These are phyloP conservation scores for Vanessa cardui DNA, from an alignment of 2,888 invertebrate species.

Conservation along the genomic window DNA sequence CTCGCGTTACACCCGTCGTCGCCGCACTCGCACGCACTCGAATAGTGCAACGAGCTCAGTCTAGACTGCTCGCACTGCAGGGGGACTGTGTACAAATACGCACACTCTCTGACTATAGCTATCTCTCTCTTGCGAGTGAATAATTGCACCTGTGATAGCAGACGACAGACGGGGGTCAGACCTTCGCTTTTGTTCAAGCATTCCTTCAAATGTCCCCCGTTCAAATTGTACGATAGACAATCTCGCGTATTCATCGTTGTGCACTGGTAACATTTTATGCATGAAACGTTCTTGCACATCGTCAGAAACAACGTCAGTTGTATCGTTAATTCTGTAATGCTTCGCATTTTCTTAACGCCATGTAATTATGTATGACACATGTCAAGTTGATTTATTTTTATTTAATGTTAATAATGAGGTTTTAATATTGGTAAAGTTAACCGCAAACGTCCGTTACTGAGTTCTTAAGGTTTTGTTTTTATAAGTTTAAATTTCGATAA, in stretches of 20 bases:
- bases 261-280: slow-evolving; percentile 72
- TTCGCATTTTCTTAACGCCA: slow-evolving; percentile 20
- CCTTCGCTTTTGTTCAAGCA: slow-evolving; percentile 47
- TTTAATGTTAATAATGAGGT: background rate
- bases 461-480: no score
- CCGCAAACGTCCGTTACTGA: no score
- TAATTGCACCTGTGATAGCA: slow-evolving; percentile 63
- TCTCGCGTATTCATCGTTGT: slow-evolving; percentile 51
- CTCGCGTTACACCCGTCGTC: slow-evolving; percentile 63
- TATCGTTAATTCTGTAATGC: slow-evolving; percentile 47
- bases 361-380: slow-evolving; percentile 11
- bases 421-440: background rate
- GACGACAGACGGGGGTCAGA: slow-evolving; percentile 58
- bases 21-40: slow-evolving; percentile 63
- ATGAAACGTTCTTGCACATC: slow-evolving; percentile 43
- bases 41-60: slow-evolving; percentile 65
- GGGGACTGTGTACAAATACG: slow-evolving; percentile 57
- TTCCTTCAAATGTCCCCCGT: slow-evolving; percentile 53
- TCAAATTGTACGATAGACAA: slow-evolving; percentile 60
- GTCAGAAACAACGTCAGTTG: background rate
- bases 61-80: slow-evolving; percentile 58
- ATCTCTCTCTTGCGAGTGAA: slow-evolving; percentile 60
- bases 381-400: slow-evolving; percentile 18
- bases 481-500: no score
- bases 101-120: slow-evolving; percentile 65